Percentiles rank a stretch among this genome's conserved stretches.
Conservation (phyloP, 2,888 invertebrate species). For the Anarsia innoxiella region DNA sequence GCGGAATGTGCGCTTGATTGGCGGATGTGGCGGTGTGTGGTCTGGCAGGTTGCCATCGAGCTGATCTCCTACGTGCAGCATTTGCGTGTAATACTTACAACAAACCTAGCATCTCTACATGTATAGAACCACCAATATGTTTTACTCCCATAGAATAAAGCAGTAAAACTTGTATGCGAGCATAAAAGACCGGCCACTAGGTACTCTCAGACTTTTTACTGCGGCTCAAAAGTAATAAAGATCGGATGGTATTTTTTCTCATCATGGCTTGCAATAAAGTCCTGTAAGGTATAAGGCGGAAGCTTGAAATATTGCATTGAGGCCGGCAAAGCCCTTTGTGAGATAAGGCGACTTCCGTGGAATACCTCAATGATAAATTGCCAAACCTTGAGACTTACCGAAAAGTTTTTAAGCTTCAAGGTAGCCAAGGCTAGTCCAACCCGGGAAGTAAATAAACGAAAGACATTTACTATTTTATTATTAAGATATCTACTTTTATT, state of each 20-base stretch:
- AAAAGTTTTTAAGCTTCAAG: constrained; percentile 4
- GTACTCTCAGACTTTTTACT: too few species aligned
- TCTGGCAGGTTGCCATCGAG: constrained; percentile 9
- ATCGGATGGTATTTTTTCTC: constrained; percentile 5
- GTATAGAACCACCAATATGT: too few species aligned
- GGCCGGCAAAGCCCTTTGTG: constrained; percentile 11
- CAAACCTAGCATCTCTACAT: too few species aligned
- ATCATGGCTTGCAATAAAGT: constrained; percentile 7
- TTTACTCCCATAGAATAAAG: too few species aligned
- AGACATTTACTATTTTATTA: too few species aligned
- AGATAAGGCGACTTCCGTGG: constrained; percentile 8
- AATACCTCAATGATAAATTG: constrained; percentile 14
- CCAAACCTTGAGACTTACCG: constrained; percentile 1
- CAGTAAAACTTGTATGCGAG: too few species aligned
- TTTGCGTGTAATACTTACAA: too few species aligned
- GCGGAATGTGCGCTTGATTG: constrained; percentile 28
- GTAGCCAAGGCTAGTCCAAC: too few species aligned
- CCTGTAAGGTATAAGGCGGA: constrained; percentile 7
- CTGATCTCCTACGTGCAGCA: too few species aligned
- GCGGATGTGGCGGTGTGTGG: constrained; percentile 17
- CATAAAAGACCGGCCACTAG: too few species aligned
- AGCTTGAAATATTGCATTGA: constrained; percentile 14
- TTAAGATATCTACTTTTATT: too few species aligned
- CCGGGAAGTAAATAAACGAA: too few species aligned
- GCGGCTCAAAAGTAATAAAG: constrained; percentile 6